Evolutionary conservation across 2,113 vertebrate genomes (phyloP), one percentile per base, ranked within the genome.

Genomic region (Coptodon bakossiorum): DNA sequence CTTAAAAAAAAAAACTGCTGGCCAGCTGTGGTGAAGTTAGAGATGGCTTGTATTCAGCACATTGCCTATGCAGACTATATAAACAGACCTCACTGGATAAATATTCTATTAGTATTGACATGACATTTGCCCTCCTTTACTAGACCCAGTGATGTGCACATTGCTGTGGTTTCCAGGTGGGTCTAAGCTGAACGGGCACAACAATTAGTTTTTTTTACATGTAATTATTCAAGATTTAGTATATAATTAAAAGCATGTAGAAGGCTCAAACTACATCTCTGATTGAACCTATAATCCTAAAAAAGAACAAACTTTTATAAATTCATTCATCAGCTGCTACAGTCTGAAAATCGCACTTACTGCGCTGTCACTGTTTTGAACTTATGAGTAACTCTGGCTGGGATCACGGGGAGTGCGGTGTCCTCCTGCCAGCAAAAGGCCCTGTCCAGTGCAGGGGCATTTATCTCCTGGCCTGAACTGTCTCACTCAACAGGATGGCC

Each of bases 401-500:
- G 93, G 92, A 94, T 94, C 93, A 93, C 50, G 3, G 82, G 52
- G 89, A 95, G 91, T 93, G 92, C 92, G 86, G 91, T 90, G 92
- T 95, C 94, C 93, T 94, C 93, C 92, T 92, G 90, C 85, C 93
- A 90, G 85, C 83, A 85, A 78, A 68, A 89, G 93, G 87, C 91
- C 93, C 93, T 88, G 94, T 93, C 94, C 93, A 86, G 89, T 79
- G 45, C 54, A 56, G 88, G 91, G 88, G 89, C 95, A 96, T 96
- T 94, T 87, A 96, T 96, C 95, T 95, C 94, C 91, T 92, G 93
- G 92, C 94, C 94, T 92, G 94, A 94, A 96, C 93, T 93, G 93
- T 95, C 92, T 95, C 93, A 94, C 92, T 95, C 95, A 95, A 94
- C 94, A 91, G 93, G 95, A 94, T 88, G 91, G 94, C 93, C 95